Conservation (phyloP, 2,113 vertebrate genomes). For the Mohoua ochrocephala region DNA sequence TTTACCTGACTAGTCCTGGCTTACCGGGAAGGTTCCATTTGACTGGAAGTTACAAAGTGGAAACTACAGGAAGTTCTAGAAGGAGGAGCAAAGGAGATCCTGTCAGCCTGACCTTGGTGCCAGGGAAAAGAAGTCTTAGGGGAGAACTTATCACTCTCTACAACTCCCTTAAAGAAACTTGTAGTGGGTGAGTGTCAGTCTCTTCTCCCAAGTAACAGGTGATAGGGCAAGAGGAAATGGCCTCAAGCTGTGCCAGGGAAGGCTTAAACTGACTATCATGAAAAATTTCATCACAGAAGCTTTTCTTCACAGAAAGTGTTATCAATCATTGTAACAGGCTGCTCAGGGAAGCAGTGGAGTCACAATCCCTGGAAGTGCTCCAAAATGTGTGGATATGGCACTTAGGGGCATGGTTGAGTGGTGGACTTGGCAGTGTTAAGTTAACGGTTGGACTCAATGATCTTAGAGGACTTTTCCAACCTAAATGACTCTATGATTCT, state of each 20-base stretch:
- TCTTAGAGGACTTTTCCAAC: background rate
- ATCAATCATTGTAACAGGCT: background rate
- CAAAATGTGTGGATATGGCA: background rate
- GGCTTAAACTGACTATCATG: background rate
- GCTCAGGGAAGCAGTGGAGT: background rate
- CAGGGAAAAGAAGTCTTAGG: background rate
- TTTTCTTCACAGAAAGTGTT: background rate
- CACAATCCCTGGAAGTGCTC: background rate
- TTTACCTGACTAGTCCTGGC: background rate
- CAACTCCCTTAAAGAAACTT: background rate
- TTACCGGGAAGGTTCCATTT: background rate
- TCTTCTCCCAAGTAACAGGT: background rate
- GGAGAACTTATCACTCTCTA: background rate
- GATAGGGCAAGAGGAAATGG: background rate
- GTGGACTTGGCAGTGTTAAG: background rate
- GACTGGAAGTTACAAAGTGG: background rate
- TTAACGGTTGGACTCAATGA: background rate
- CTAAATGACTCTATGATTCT: background rate
- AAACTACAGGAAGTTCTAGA: background rate
- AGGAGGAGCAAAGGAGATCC: background rate
- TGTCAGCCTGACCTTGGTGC: background rate
- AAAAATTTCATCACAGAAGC: background rate
- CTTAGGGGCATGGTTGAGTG: background rate
- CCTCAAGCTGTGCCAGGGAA: background rate
- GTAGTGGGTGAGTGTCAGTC: rapidly evolving